phyloP scores from a whole-genome alignment of 2,888 invertebrate species.

The Exocentrus adspersus region DNA sequence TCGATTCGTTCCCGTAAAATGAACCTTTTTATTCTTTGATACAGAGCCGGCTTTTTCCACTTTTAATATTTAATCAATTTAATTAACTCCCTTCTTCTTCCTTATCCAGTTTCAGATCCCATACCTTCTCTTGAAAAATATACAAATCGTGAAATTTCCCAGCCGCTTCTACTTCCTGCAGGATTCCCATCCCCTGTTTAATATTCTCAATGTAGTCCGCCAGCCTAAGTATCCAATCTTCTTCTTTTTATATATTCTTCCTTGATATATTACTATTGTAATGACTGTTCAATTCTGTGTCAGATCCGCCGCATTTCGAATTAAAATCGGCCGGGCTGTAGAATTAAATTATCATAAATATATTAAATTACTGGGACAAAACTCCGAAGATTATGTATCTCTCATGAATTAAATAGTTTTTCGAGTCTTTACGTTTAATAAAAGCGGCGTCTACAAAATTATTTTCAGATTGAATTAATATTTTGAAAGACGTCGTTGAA shows the following conservation, averaged over 20 bases:
- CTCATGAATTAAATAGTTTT: too few species aligned
- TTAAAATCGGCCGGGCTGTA: too few species aligned
- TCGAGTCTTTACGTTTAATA: too few species aligned
- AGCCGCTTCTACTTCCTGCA: constrained; percentile 8
- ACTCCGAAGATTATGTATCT: too few species aligned
- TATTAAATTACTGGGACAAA: too few species aligned
- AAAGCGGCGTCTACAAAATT: too few species aligned
- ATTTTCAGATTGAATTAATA: too few species aligned
- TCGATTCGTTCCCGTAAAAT: neutral
- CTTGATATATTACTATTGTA: constrained; percentile 18
- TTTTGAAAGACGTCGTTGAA: too few species aligned
- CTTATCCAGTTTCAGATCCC: constrained; percentile 1
- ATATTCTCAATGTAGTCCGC: constrained; percentile 30
- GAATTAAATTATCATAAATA: too few species aligned
- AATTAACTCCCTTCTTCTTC: constrained; percentile 9
- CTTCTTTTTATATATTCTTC: constrained; percentile 27
- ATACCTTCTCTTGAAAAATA: constrained; percentile 5
- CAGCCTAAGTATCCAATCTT: constrained; percentile 26
- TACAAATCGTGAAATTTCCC: constrained; percentile 7
- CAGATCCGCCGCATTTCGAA: neutral
- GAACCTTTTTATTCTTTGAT: neutral
- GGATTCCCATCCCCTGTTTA: constrained; percentile 27
- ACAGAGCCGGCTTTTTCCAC: neutral
- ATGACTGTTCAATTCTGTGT: constrained; percentile 26
- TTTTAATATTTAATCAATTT: constrained; percentile 12